phyloP scores from a whole-genome alignment of 2,888 invertebrate species.

The Macrosiphum euphorbiae region DNA sequence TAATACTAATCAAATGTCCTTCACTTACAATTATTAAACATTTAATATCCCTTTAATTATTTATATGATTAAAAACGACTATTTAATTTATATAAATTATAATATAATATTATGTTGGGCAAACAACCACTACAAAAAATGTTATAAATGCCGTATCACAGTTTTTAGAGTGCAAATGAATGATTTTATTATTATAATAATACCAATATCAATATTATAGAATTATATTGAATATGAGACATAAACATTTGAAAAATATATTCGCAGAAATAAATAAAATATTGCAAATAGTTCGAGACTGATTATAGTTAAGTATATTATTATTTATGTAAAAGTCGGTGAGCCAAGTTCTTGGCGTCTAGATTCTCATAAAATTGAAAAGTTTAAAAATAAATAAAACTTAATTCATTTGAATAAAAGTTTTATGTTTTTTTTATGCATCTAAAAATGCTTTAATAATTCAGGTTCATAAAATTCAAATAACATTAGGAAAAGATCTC shows the following conservation, averaged over 20 bases:
- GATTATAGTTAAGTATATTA: background rate
- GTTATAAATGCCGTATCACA: background rate
- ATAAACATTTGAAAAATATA: background rate
- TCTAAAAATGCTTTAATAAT: background rate
- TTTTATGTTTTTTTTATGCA: constrained; percentile 6
- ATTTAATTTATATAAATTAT: too few species aligned
- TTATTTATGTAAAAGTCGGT: background rate
- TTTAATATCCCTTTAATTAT: background rate
- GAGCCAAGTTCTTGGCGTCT: background rate
- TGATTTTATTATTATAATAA: background rate
- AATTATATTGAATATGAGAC: background rate
- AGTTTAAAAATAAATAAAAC: constrained; percentile 20
- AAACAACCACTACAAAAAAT: background rate
- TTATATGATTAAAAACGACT: background rate
- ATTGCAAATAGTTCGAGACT: background rate
- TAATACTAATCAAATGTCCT: background rate
- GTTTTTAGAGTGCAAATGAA: background rate
- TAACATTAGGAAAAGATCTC: background rate
- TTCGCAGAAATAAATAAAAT: background rate
- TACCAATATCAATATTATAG: background rate
- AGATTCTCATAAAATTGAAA: constrained; percentile 12
- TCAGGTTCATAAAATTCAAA: background rate
- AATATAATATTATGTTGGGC: background rate
- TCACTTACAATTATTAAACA: background rate
- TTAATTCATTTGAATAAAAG: constrained; percentile 12